Conservation (phyloP, 2,888 invertebrate genomes). For the Malthinus seriepunctatus region DNA sequence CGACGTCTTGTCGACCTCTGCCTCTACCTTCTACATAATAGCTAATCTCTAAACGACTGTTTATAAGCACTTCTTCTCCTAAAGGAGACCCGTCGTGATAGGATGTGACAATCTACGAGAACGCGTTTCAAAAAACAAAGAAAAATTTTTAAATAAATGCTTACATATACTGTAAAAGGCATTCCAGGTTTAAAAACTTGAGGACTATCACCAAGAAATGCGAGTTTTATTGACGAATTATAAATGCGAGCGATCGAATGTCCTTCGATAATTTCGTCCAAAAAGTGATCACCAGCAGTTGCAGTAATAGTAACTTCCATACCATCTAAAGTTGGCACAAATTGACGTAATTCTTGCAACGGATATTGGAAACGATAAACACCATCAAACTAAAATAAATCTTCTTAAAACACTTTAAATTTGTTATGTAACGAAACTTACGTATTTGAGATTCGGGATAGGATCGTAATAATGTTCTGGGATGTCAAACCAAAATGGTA, state of each 20-base stretch:
- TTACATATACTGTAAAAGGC: constrained; percentile 84
- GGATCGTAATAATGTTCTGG: constrained; percentile 63
- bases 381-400: constrained; percentile 75
- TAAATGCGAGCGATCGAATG: constrained; percentile 86
- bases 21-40: constrained; percentile 64
- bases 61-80: constrained; percentile 63
- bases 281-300: constrained; percentile 84
- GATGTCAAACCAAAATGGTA: constrained; percentile 78
- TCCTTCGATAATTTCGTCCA: constrained; percentile 84
- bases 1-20: constrained; percentile 69
- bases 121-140: too few relatives aligned
- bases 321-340: constrained; percentile 70
- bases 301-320: constrained; percentile 85
- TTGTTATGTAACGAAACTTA: constrained; percentile 52
- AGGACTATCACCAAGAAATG: constrained; percentile 86
- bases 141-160: constrained; percentile 41
- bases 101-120: constrained; percentile 74
- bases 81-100: constrained; percentile 90
- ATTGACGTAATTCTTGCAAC: constrained; percentile 73
- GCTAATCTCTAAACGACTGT: constrained; percentile 69
- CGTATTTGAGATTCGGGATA: constrained; percentile 74
- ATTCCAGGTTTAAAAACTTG: constrained; percentile 95
- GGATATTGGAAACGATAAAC: constrained; percentile 87
- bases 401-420: neutral
- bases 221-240: constrained; percentile 81